A percentile compares a stretch with the other conserved stretches of the same genome.
These are phyloP conservation scores for Morone chrysops DNA, from an alignment of 2,113 vertebrate species.

Conservation along the genomic window DNA sequence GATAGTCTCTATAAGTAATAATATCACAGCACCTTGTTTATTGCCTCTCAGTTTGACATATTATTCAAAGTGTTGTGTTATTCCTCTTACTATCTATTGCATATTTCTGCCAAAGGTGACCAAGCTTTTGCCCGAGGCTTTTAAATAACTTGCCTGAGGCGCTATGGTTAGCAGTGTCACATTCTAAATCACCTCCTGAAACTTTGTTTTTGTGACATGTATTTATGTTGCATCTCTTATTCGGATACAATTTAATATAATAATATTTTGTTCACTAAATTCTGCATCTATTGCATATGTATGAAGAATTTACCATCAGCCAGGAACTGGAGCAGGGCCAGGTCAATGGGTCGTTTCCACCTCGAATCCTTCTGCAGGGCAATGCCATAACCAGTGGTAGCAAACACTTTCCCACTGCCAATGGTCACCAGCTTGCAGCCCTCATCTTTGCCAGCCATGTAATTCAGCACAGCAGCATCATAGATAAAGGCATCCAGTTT, in stretches of 20 bases:
- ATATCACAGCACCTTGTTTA: background rate
- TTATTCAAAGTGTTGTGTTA: background rate
- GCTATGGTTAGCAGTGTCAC: background rate
- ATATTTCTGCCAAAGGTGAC: conserved; percentile 29
- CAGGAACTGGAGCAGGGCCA: conserved; percentile 96
- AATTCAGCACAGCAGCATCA: conserved; percentile 95
- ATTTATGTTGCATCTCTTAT: background rate
- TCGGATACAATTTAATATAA: background rate
- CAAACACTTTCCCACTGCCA: conserved; percentile 97
- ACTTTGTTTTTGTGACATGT: background rate
- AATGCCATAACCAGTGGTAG: conserved; percentile 96
- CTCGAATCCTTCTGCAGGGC: conserved; percentile 97
- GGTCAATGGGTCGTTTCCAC: conserved; percentile 95
- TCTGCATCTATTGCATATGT: background rate
- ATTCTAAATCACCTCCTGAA: conserved; percentile 22
- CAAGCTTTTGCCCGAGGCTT: conserved; percentile 5
- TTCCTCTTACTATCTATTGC: conserved; percentile 7
- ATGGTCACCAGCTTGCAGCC: conserved; percentile 99
- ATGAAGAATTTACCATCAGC: conserved; percentile 88
- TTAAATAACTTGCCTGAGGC: background rate
- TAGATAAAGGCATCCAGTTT: conserved; percentile 99
- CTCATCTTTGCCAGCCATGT: conserved; percentile 98
- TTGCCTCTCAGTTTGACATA: background rate
- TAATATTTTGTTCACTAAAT: background rate
- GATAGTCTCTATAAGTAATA: background rate